A percentile compares a stretch with the other conserved stretches of the same genome.
phyloP scores from a whole-genome alignment of 2,888 invertebrate genomes.

The Dioctria rufipes region DNA sequence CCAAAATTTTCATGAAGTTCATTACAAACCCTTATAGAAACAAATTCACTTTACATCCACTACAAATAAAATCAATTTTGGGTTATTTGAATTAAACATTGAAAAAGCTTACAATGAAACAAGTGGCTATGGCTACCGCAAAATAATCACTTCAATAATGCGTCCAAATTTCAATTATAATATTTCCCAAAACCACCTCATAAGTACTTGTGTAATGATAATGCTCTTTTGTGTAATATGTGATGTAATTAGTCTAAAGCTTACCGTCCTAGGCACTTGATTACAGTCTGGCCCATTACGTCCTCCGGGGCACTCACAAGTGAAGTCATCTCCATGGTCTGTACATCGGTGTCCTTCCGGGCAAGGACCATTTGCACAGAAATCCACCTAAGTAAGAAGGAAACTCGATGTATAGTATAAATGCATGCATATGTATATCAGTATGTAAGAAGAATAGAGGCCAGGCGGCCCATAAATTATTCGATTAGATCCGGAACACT shows the following conservation, averaged over 20 bases:
- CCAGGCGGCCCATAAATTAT: constrained; percentile 5
- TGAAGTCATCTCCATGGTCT: constrained; percentile 82
- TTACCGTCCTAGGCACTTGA: constrained; percentile 78
- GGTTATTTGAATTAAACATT: too few species aligned
- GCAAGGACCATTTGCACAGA: constrained; percentile 81
- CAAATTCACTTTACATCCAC: too few species aligned
- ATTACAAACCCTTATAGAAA: too few species aligned
- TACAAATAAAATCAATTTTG: too few species aligned
- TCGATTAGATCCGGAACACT: neutral
- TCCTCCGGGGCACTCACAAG: constrained; percentile 82
- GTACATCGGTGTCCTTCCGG: constrained; percentile 78
- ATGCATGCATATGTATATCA: neutral
- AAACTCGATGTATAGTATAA: neutral
- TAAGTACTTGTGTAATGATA: too few species aligned
- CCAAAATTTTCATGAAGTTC: too few species aligned
- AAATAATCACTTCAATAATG: too few species aligned
- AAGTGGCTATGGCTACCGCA: too few species aligned
- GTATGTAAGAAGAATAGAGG: neutral
- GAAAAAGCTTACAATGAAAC: too few species aligned
- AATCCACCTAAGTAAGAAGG: constrained; percentile 74
- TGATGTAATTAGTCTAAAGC: constrained; percentile 62
- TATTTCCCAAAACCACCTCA: too few species aligned
- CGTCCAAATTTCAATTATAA: too few species aligned
- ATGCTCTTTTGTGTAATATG: too few species aligned
- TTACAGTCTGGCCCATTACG: constrained; percentile 80